phyloP scores from a whole-genome alignment of 92 coral and sea anemone species.

The Anthopleura xanthogrammica region DNA sequence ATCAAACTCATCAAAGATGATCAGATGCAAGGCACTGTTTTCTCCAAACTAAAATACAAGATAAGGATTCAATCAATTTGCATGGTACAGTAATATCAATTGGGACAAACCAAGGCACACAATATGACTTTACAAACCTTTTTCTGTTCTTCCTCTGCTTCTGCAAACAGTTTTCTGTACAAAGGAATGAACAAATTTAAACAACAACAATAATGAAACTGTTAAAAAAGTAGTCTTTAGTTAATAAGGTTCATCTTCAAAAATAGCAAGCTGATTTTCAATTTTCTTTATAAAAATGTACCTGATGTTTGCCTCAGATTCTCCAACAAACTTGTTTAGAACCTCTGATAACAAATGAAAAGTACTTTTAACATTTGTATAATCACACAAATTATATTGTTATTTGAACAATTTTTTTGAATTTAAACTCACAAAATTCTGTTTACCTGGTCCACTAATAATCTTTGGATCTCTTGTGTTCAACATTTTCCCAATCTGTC shows the following conservation, averaged over 20 bases:
- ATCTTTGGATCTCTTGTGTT: constrained; percentile 97
- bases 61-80: not conserved
- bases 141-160: constrained; percentile 98
- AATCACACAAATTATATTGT: not conserved
- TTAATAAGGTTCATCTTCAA: not conserved
- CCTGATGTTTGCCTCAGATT: constrained; percentile 98
- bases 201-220: not conserved
- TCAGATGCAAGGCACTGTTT: constrained; percentile 91
- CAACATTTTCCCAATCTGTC: constrained; percentile 98
- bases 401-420: not conserved
- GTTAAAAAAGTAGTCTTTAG: too few relatives aligned
- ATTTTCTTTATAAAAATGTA: not conserved
- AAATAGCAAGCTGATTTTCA: not conserved
- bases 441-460: constrained; percentile 95
- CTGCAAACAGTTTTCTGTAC: constrained; percentile 85
- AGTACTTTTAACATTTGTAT: not conserved
- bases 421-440: not conserved
- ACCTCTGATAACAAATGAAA: constrained; percentile 66
- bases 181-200: not conserved
- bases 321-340: constrained; percentile 96
- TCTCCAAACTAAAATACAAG: constrained; percentile 73
- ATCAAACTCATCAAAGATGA: constrained; percentile 97
- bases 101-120: too few relatives aligned
- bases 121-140: constrained; percentile 46
- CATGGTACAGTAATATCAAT: not conserved